Percentiles rank a stretch among this genome's conserved stretches.
phyloP scores from a whole-genome alignment of 2,113 vertebrate genomes.

The Gopherus flavomarginatus region DNA sequence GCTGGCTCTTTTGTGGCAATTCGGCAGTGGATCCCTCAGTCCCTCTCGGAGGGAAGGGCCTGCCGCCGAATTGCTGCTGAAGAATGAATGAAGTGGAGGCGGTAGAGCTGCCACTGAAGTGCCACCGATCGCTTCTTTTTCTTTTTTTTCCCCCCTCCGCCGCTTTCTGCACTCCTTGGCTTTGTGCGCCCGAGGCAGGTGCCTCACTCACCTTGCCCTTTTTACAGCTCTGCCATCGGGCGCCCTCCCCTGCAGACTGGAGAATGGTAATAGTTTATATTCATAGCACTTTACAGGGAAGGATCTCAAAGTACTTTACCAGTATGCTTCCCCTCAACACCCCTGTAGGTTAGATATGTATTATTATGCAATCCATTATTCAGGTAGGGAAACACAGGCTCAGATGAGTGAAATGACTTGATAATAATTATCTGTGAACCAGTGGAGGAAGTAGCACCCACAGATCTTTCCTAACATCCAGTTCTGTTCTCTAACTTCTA shows the following conservation, averaged over 20 bases:
- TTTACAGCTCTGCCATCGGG: background rate
- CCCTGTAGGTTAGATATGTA: background rate
- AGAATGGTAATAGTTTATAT: background rate
- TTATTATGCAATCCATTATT: background rate
- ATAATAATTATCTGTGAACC: background rate
- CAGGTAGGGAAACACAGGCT: background rate
- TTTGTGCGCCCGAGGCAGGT: no score
- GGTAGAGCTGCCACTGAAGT: no score
- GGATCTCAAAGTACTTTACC: background rate
- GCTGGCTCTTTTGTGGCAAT: no score
- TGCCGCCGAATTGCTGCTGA: no score
- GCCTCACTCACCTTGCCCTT: no score
- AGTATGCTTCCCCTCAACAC: background rate
- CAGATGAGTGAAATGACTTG: background rate
- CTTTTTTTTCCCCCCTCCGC: no score
- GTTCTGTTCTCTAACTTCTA: background rate
- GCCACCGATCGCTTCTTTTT: no score
- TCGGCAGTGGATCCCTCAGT: no score
- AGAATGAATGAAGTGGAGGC: no score
- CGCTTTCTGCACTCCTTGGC: no score
- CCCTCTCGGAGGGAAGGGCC: no score
- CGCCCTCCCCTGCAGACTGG: background rate
- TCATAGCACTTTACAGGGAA: accelerated
- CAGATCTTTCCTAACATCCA: background rate
- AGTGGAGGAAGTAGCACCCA: background rate